Evolutionary conservation across 2,888 invertebrate species (phyloP), one percentile per base, ranked within the genome.

Genomic region (Xanthia icteritia): DNA sequence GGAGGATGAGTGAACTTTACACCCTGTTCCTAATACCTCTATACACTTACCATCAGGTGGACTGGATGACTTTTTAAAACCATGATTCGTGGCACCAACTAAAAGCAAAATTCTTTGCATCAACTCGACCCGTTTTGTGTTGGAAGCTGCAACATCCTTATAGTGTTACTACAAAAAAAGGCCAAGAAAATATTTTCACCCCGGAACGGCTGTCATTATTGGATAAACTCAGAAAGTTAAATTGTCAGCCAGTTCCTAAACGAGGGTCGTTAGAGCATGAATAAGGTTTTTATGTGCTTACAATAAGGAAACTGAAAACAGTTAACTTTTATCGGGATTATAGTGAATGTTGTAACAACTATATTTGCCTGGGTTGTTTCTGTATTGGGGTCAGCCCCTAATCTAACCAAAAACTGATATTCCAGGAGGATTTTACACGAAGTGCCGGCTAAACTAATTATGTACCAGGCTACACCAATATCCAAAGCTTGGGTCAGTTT

Each of bases 211-310:
- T 54, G 36, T 74, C 58, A 60, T 84, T 80, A 84, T 68, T 82
- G 51, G 70, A 61, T 68, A 71, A 70, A 73, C 80, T 70, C 80
- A 63, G 73, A n/a, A 80, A 84, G 84, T 84, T 72, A 61, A 80
- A 80, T 39, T 75, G 81, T 84, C 84, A 66, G 81, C 71, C 56
- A 36, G 83, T 65, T 66, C 9, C 27, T 68, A 54, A 73, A 66
- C 65, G 80, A 79, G 58, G 68, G 68, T 20, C 48, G 27, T 74
- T 71, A 64, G 68, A 36, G 45, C 58, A 84, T 80, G 71, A 84
- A 75, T 58, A 45, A 75, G 48, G 54, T 39, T 69, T 84, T 79
- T 79, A 56, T 48, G 31, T 51, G 17, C 20, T 65, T 58, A 58
- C 56, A 68, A 68, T 48, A 67, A 64, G 65, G 45, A 48, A 83